Evolutionary conservation across 2,888 invertebrate genomes (phyloP).

Genomic region (Selenia dentaria): DNA sequence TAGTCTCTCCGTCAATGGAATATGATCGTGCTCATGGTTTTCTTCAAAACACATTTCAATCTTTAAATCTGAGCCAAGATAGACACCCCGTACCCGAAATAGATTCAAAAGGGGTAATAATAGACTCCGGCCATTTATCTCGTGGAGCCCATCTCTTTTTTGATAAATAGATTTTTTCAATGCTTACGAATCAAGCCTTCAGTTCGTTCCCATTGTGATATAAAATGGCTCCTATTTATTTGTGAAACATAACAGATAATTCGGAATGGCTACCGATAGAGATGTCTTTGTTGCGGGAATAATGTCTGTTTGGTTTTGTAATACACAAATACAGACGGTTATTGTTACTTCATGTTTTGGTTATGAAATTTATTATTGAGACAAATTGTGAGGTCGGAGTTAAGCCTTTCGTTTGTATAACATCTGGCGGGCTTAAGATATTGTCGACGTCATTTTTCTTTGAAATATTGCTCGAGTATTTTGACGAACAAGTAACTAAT

Average conservation of each 20-base stretch:
- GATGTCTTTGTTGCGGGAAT: slow-evolving; percentile 70
- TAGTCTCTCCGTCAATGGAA: not conserved
- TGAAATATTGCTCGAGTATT: slow-evolving; percentile 45
- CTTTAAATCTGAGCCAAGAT: slow-evolving; percentile 36
- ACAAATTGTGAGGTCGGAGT: slow-evolving; percentile 74
- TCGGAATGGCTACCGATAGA: slow-evolving; percentile 75
- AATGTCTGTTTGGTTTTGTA: slow-evolving; percentile 71
- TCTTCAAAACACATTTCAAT: slow-evolving; percentile 19
- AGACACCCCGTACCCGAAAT: slow-evolving; percentile 39
- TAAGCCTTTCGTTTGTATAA: slow-evolving; percentile 68
- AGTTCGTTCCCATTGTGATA: slow-evolving; percentile 69
- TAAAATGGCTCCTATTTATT: slow-evolving; percentile 78
- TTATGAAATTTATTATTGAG: slow-evolving; percentile 79
- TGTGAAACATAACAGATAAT: slow-evolving; percentile 79
- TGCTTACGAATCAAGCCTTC: slow-evolving; percentile 63
- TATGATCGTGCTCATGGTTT: slow-evolving; percentile 1
- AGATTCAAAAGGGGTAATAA: slow-evolving; percentile 76
- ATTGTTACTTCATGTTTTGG: slow-evolving; percentile 73
- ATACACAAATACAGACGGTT: slow-evolving; percentile 60
- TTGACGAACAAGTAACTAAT: slow-evolving; percentile 38
- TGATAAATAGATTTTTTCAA: slow-evolving; percentile 76
- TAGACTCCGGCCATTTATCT: slow-evolving; percentile 70
- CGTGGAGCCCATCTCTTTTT: slow-evolving; percentile 69
- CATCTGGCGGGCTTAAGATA: slow-evolving; percentile 57
- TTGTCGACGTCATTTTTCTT: slow-evolving; percentile 49